Evolutionary conservation across 2,888 invertebrate species (phyloP).

Genomic region (Sisyra terminalis): DNA sequence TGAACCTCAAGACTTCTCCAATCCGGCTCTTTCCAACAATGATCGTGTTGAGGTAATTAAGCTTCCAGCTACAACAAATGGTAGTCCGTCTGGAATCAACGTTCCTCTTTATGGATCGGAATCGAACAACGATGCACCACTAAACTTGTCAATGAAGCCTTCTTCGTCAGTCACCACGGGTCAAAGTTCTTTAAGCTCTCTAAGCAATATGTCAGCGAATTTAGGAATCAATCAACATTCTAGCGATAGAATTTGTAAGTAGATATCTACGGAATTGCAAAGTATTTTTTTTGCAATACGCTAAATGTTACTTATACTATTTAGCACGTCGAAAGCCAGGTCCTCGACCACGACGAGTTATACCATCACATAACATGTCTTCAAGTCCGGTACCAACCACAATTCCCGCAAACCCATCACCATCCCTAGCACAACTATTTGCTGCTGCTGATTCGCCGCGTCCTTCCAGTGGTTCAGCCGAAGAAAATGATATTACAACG

Average conservation of each 20-base stretch:
- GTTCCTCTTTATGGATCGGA: slow-evolving; percentile 19
- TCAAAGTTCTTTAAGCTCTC: slow-evolving; percentile 35
- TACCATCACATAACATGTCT: slow-evolving; percentile 30
- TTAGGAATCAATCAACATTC: slow-evolving; percentile 17
- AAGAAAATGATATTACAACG: slow-evolving; percentile 16
- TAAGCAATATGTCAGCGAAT: slow-evolving; percentile 37
- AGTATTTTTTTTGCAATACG: slow-evolving; percentile 2
- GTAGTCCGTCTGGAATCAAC: slow-evolving; percentile 24
- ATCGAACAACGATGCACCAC: slow-evolving; percentile 50
- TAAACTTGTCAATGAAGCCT: slow-evolving; percentile 71
- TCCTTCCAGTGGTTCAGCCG: slow-evolving; percentile 29
- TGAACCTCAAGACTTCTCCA: slow-evolving; percentile 9
- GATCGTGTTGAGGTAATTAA: slow-evolving; percentile 75
- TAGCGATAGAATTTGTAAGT: slow-evolving; percentile 36
- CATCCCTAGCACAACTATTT: slow-evolving; percentile 36
- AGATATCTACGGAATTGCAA: not conserved
- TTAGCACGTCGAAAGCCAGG: slow-evolving; percentile 59
- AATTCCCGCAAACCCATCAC: slow-evolving; percentile 27
- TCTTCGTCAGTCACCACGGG: slow-evolving; percentile 24
- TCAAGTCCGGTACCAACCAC: slow-evolving; percentile 26
- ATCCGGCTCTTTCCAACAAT: slow-evolving; percentile 20
- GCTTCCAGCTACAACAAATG: slow-evolving; percentile 46
- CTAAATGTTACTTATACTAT: slow-evolving; percentile 11
- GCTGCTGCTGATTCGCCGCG: slow-evolving; percentile 40
- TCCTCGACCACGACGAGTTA: slow-evolving; percentile 44